A percentile compares a stretch with the other conserved stretches of the same genome.
phyloP scores from a whole-genome alignment of 2,888 invertebrate genomes.

The Cremastinae sp. region DNA sequence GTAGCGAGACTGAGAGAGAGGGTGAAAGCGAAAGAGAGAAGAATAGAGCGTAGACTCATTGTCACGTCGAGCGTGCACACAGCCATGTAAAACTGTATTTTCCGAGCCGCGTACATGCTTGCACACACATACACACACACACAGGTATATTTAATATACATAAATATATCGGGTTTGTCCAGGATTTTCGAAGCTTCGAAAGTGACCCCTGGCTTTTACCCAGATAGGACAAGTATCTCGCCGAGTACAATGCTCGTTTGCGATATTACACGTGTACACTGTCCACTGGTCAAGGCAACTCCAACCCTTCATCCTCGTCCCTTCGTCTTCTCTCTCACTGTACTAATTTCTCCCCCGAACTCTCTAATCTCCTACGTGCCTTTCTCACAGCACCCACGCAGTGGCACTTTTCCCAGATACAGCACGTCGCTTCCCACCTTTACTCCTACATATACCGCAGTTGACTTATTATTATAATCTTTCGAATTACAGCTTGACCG shows the following conservation, averaged over 20 bases:
- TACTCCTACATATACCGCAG: slow-evolving; percentile 48
- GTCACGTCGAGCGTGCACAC: slow-evolving; percentile 48
- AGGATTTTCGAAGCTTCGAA: slow-evolving; percentile 18
- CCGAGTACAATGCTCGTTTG: slow-evolving; percentile 73
- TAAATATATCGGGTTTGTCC: not conserved
- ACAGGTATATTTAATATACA: not conserved
- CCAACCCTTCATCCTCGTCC: slow-evolving; percentile 23
- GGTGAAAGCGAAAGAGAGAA: slow-evolving; percentile 34
- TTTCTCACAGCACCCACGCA: slow-evolving; percentile 58
- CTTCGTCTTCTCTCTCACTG: not conserved
- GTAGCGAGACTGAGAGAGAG: slow-evolving; percentile 29
- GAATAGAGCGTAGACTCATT: slow-evolving; percentile 50
- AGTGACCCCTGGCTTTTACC: slow-evolving; percentile 9
- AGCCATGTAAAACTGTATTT: no score
- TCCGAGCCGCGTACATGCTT: not conserved
- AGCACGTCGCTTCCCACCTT: slow-evolving; percentile 74
- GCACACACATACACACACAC: not conserved
- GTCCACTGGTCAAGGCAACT: slow-evolving; percentile 71
- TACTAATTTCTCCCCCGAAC: slow-evolving; percentile 55
- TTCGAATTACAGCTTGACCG: slow-evolving; percentile 54
- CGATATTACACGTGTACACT: slow-evolving; percentile 76
- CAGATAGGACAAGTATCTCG: slow-evolving; percentile 44
- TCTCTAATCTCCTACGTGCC: slow-evolving; percentile 72
- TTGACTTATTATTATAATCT: slow-evolving; percentile 64
- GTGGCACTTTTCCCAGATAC: slow-evolving; percentile 74